Evolutionary conservation across 2,113 vertebrate genomes (phyloP), one percentile per base, ranked within the genome.

Genomic region (Promerops cafer): DNA sequence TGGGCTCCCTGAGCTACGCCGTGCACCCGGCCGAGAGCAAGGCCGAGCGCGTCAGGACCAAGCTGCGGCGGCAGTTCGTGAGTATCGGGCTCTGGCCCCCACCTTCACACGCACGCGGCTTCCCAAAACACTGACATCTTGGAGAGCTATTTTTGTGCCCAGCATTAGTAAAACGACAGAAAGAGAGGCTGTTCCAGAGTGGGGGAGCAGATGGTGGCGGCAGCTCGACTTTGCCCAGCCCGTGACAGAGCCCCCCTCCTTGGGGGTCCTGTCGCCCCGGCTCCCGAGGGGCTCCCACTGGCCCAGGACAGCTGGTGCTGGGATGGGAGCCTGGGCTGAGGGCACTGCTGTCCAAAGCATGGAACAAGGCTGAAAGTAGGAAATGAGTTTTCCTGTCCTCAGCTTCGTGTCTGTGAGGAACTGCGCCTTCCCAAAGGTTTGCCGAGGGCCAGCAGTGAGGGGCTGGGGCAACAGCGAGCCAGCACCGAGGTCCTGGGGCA

Each of bases 21-120:
- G 35, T 97, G 17, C 94, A 96, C 30, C 94, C 96, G 0, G 83
- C 85, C 0, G 98, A 98, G 92, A 95, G 95, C 9, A 98, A 97
- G 93, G 95, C 96, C 0, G 92, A 87, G 86, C 52, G 95, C 1
- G 96, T 93, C 47, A 98, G 98, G 97, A 98, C 97, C 77, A 99
- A 98, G 92, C 98, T 99, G 88, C 98, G 98, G 94, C 98, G 99
- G 27, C 99, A 99, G 49, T 99, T 99, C 66, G 99, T 99, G 95
- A 99, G 99, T 99, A 90, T 12, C 1, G 2, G 50, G 26, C 1
- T 1, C 4, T 5, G 24, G 19, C 3, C 5, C 15, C 20, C 9
- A 1, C 2, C 4, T 7, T 18, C 17, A 1, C 52, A 3, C 6
- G 0, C 9, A 0, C 1, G 0, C 1, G 1, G 16, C 50, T 53